Evolutionary conservation across 2,113 vertebrate species (phyloP).

Genomic region (Genyomyrus donnyi): DNA sequence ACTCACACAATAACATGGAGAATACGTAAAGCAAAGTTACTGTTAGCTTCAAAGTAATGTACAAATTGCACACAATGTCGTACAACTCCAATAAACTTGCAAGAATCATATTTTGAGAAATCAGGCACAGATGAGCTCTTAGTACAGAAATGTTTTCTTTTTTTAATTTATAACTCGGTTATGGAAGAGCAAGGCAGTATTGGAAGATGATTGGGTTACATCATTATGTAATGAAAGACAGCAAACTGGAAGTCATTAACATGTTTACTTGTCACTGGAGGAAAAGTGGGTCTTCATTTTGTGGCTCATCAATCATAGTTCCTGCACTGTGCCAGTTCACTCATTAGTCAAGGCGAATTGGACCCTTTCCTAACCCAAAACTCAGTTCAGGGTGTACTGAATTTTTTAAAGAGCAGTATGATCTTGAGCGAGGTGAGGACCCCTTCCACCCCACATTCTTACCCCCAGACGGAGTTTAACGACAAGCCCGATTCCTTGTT

Average conservation of each 20-base stretch:
- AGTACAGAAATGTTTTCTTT: not conserved
- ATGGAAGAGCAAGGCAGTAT: not conserved
- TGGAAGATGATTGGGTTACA: not conserved
- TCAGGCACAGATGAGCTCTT: not conserved
- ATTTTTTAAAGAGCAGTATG: conserved; percentile 47
- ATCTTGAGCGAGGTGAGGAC: conserved; percentile 22
- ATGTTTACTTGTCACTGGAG: not conserved
- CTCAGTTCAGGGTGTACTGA: conserved; percentile 34
- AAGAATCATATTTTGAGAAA: not conserved
- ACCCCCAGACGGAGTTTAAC: conserved; percentile 73
- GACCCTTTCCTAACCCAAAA: not conserved
- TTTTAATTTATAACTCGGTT: not conserved
- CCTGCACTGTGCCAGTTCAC: too few relatives aligned
- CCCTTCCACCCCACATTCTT: conserved; percentile 21
- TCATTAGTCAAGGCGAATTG: not conserved
- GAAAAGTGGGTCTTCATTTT: not conserved
- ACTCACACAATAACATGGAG: not conserved
- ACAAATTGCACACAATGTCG: not conserved
- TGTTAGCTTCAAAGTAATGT: not conserved
- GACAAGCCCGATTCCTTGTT: conserved; percentile 72
- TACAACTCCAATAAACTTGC: not conserved
- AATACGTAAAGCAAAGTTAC: not conserved
- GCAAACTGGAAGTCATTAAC: not conserved
- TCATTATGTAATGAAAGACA: not conserved
- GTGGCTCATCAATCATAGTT: not conserved